Base-by-base conservation (phyloP, 2,888 invertebrate genomes). In the Phortica magna region DNA sequence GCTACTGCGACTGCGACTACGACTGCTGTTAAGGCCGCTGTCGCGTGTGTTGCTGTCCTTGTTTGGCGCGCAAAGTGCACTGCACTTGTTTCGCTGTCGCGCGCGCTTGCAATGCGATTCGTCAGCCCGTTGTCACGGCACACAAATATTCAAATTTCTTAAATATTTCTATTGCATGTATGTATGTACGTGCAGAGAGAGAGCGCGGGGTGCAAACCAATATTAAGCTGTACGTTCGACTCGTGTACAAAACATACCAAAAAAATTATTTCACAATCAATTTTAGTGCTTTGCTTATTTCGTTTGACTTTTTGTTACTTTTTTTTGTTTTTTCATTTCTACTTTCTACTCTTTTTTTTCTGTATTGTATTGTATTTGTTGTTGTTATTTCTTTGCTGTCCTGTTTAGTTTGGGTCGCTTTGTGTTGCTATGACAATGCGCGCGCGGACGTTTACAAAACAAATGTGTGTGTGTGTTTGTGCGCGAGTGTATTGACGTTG, bases 41-140 rank as follows among this genome's bases (percentile, higher is more conserved):
- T 14, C 19, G 48, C 53, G 53, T n/a, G 41, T 41, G 10, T 71
- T 79, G 85, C 77, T 81, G 76, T 89, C 88, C 88, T 83, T 89
- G 81, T 89, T 85, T 78, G 57, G 79, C 81, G 74, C 65, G 78
- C 80, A 77, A 80, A 81, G 77, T 76, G 68, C 43, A 43, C 17
- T 43, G 43, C 68, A 67, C 74, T 74, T 42, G 61, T 17, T n/a
- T 39, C n/a, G 4, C 2, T 2, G 10, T 19, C 41, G 73, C 61
- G 12, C n/a, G 4, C 2, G 9, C 19, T 19, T 57, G 73, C 61
- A 17, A 70, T 41, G 76, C 53, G 64, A 55, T 71, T 31, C 57
- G 65, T 22, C 41, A 41, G 48, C 48, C 14, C 3, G 1, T 14
- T 2, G 5, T 6, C 2, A 9, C 14, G 10, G 48, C 41, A 39